A percentile compares a stretch with the other conserved stretches of the same genome.
These are phyloP conservation scores for Agonopterix alstromeriana DNA, from an alignment of 2,888 invertebrate species.

Conservation along the genomic window DNA sequence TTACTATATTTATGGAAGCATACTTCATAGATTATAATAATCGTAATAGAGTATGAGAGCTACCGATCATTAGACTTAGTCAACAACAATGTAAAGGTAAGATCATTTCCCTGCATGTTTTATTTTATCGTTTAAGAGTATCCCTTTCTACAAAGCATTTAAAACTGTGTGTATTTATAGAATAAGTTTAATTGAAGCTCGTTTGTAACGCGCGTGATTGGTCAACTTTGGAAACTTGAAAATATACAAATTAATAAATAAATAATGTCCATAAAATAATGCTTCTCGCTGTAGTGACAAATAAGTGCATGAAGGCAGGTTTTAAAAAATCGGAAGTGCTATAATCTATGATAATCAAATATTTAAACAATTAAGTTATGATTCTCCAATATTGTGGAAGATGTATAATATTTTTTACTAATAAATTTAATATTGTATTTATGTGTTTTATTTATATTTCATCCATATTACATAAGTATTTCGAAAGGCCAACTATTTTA, in stretches of 20 bases:
- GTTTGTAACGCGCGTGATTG: constrained; percentile 29
- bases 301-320: constrained; percentile 59
- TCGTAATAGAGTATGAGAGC: constrained; percentile 28
- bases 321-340: constrained; percentile 67
- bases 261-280: constrained; percentile 33
- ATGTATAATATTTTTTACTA: constrained; percentile 78
- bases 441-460: constrained; percentile 42
- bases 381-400: constrained; percentile 77
- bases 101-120: constrained; percentile 22
- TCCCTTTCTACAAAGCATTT: constrained; percentile 56
- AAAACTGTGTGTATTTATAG: constrained; percentile 51
- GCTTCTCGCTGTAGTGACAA: constrained; percentile 66
- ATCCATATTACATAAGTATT: no score
- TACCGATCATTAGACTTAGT: constrained; percentile 22
- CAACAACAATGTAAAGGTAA: constrained; percentile 14
- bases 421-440: constrained; percentile 75
- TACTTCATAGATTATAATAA: constrained; percentile 44
- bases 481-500: no score
- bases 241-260: constrained; percentile 13
- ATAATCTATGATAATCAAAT: constrained; percentile 74
- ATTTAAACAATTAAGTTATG: constrained; percentile 73
- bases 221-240: constrained; percentile 13
- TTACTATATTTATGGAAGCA: constrained; percentile 61
- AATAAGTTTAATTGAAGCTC: constrained; percentile 30
- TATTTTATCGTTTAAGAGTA: constrained; percentile 28